Conservation (phyloP, 2,797 vertebrate species). For the Enteromius mattozi region DNA sequence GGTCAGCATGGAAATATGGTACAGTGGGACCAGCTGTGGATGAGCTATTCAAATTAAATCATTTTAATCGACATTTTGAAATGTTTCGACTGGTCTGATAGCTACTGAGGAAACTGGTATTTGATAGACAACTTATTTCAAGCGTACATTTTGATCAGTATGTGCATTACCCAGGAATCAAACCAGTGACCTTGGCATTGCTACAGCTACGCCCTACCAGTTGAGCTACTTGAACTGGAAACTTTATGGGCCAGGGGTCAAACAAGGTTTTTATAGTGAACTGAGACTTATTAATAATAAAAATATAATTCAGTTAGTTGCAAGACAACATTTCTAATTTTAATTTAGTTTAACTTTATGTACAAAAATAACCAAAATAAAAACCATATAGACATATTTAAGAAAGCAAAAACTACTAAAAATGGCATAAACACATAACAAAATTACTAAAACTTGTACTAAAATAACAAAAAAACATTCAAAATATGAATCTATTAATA, state of each 20-base stretch:
- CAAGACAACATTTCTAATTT: neutral
- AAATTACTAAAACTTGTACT: neutral
- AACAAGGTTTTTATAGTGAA: neutral
- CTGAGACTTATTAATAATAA: neutral
- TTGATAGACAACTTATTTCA: neutral
- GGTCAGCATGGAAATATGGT: neutral
- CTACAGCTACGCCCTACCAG: neutral
- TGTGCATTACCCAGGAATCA: neutral
- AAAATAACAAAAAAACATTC: neutral
- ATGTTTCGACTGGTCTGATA: neutral
- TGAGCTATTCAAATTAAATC: neutral
- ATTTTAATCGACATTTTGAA: neutral
- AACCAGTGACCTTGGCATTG: neutral
- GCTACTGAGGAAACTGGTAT: neutral
- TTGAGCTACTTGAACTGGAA: neutral
- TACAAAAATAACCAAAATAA: neutral
- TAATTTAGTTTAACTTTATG: neutral
- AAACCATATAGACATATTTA: neutral
- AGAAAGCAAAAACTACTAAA: neutral
- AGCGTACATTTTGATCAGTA: neutral
- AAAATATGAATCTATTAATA: neutral
- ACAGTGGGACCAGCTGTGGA: constrained; percentile 1
- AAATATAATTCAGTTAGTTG: neutral
- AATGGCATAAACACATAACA: too few relatives aligned
- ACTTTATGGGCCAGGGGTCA: neutral